Evolutionary conservation across 23 tunicate species (phyloP), one percentile per base, ranked within the genome.

Genomic region (Ascidia mentula): DNA sequence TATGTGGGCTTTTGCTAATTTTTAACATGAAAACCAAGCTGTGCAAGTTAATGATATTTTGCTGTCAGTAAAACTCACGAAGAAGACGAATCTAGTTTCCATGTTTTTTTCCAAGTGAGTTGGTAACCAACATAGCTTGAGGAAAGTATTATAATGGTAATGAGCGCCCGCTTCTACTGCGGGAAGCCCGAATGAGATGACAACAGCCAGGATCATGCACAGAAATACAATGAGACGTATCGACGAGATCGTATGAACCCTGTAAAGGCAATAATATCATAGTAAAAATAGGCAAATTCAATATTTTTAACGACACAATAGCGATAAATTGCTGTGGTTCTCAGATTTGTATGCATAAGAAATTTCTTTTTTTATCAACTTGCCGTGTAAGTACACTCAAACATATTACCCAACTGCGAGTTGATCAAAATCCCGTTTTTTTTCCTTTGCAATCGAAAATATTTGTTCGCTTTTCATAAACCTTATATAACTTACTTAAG

Each of bases 101-200:
- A 42, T 69, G 69, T 32, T 45, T 22, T 35, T 40, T 59, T 83
- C 60, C 40, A 75, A 18, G 28, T 28, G 28, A 22, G 39, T n/a
- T 17, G 87, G 76, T 18, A 83, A 6, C 87, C 87, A 83, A 34
- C 87, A 83, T 26, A 83, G 59, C 39, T 83, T 83, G 9, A 75
- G 60, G 65, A 83, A 75, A 40, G 38, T 32, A 33, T 76, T 22
- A 72, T 75, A 83, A 69, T 45, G 73, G 45, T 75, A 83, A 31
- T 83, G 87, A 7, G 87, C 61, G 3, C 87, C 87, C 36, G 76
- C 37, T 7, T 45, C 81, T 1, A 83, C 7, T 32, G 87, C 60
- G 1, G 87, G 87, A 15, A 83, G 80, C 18, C 36, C 65, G 76
- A 75, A 83, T 8, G 87, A 75, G 4, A 78, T 45, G 2, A 75